Base-by-base conservation (phyloP, 2,888 invertebrate species). In the Resseliella maxima region DNA sequence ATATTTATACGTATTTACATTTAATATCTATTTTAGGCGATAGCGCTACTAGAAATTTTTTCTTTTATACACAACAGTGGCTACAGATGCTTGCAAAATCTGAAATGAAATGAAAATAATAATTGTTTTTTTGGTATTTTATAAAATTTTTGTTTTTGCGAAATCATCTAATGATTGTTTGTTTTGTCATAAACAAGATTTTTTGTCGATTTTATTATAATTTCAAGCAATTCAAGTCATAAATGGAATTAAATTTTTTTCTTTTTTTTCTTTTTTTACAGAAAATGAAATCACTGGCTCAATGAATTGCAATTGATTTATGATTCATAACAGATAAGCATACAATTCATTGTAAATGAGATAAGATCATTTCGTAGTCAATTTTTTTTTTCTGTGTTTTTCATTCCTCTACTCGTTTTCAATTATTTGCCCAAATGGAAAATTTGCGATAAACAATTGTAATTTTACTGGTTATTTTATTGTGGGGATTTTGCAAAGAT, bases 221-320 rank as follows among this genome's bases (percentile, higher is more conserved):
- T n/a, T n/a, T n/a, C n/a, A n/a, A n/a, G n/a, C 50, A 50, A 3
- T 81, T 35, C 35, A n/a, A 36, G 35, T 35, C 81, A 36, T 35
- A 18, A 36, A 59, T 10, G 21, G 3, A 59, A 5, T 59, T 41
- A 5, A 41, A 41, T 41, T 41, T 59, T 59, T 59, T 24, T n/a
- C n/a, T n/a, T n/a, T n/a, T n/a, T n/a, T n/a, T n/a, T n/a, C n/a
- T n/a, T n/a, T n/a, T n/a, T n/a, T n/a, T n/a, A n/a, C n/a, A n/a
- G n/a, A n/a, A n/a, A n/a, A n/a, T n/a, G n/a, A n/a, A n/a, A n/a
- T 18, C 50, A 18, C 21, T 50, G 50, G 50, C 12, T 50, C 12
- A 50, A 59, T 59, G 36, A 81, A 81, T 35, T 36, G 35, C n/a
- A 36, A 81, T 81, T 81, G 36, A 81, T 81, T 81, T 81, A 81